These are phyloP conservation scores for Petrosia ficiformis DNA, from an alignment of 37 sponge, comb jelly and placozoan species.

Conservation along the genomic window DNA sequence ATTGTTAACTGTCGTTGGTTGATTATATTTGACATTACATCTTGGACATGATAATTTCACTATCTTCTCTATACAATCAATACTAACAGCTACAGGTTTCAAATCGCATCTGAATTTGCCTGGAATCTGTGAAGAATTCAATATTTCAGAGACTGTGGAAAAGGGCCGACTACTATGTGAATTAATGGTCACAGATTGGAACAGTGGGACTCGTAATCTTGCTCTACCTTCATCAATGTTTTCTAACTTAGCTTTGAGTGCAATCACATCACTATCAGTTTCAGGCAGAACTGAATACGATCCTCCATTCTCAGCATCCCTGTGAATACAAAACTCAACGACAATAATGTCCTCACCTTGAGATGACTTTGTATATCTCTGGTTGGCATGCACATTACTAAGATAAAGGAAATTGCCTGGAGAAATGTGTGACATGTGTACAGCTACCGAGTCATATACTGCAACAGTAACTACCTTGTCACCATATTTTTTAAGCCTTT, in stretches of 20 bases:
- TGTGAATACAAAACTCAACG: not conserved
- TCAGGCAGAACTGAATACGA: not conserved
- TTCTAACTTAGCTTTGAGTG: not conserved
- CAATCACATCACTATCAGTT: not conserved
- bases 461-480: not conserved
- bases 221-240: not conserved
- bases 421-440: not conserved
- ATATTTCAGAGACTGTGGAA: not conserved
- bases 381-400: constrained; percentile 4
- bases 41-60: not conserved
- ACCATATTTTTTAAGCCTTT: not conserved
- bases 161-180: not conserved
- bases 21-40: not conserved
- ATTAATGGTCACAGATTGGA: not conserved
- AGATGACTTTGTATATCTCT: not conserved
- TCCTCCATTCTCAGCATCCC: not conserved
- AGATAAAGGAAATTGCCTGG: constrained; percentile 8
- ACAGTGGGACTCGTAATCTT: not conserved
- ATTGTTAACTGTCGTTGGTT: not conserved
- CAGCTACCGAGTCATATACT: not conserved
- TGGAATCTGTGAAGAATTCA: not conserved
- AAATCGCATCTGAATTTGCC: not conserved
- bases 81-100: not conserved
- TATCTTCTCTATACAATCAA: not conserved
- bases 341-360: not conserved